A percentile compares a stretch with the other conserved stretches of the same genome.
phyloP scores from a whole-genome alignment of 2,888 invertebrate species.

The Pristionchus fissidentatus region DNA sequence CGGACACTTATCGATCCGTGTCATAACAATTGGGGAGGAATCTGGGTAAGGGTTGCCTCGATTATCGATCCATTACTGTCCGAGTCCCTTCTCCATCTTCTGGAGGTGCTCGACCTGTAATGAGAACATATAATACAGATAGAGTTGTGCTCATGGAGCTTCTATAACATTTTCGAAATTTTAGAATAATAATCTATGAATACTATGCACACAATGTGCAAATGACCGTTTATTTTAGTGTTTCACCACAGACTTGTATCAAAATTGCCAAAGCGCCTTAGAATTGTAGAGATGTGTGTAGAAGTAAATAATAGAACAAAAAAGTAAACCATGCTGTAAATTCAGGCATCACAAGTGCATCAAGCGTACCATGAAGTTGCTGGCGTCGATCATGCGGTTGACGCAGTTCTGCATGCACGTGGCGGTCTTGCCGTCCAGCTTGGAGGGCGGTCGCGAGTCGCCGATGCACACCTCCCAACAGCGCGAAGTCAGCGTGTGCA shows the following conservation, averaged over 20 bases:
- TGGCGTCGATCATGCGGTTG: slow-evolving; percentile 73
- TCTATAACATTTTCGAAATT: too few relatives aligned
- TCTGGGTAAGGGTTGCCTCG: too few relatives aligned
- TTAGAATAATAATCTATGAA: too few relatives aligned
- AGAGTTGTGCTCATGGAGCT: neutral
- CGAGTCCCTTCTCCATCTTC: slow-evolving; percentile 62
- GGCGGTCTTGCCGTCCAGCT: slow-evolving; percentile 68
- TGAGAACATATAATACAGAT: neutral
- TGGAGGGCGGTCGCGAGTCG: slow-evolving; percentile 72
- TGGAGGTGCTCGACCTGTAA: slow-evolving; percentile 66
- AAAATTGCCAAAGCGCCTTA: too few relatives aligned
- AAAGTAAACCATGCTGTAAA: too few relatives aligned
- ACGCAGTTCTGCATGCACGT: slow-evolving; percentile 70
- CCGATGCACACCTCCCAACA: slow-evolving; percentile 73
- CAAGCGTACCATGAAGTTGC: slow-evolving; percentile 69
- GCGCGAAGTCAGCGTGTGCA: slow-evolving; percentile 67
- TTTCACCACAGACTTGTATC: too few relatives aligned
- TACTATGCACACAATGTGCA: too few relatives aligned
- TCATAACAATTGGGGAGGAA: slow-evolving; percentile 40
- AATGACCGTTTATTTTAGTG: too few relatives aligned
- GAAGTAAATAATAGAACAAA: too few relatives aligned
- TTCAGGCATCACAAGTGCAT: too few relatives aligned
- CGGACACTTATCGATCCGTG: slow-evolving; percentile 17
- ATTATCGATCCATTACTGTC: too few relatives aligned
- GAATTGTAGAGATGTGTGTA: too few relatives aligned